Evolutionary conservation across 2,797 vertebrate species (phyloP).

Genomic region (Acropternis orthonyx): DNA sequence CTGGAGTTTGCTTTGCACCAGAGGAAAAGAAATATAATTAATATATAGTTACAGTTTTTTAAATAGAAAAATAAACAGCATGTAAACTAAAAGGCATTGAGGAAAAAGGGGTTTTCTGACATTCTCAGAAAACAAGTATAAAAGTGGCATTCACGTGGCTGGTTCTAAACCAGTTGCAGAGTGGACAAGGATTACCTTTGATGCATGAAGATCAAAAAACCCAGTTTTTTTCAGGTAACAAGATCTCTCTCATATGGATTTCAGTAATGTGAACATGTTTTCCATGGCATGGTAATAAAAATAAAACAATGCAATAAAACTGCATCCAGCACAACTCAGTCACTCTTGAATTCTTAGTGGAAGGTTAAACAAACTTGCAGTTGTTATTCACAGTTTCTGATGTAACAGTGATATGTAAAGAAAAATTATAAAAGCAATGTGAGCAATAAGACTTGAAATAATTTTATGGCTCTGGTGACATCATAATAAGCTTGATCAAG

Average conservation of each 20-base stretch:
- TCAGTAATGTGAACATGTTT: conserved; percentile 60
- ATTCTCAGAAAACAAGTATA: background rate
- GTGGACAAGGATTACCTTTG: conserved; percentile 68
- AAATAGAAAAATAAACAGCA: background rate
- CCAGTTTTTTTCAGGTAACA: conserved; percentile 67
- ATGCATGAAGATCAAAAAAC: conserved; percentile 74
- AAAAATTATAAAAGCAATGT: background rate
- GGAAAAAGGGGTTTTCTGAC: background rate
- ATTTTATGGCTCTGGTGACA: background rate
- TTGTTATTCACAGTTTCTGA: background rate
- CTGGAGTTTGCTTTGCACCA: background rate
- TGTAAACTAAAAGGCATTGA: background rate
- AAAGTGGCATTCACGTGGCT: background rate
- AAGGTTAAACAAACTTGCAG: background rate
- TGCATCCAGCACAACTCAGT: background rate
- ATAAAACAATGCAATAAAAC: conserved; percentile 55
- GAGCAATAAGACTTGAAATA: background rate
- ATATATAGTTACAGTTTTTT: background rate
- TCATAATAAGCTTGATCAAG: background rate
- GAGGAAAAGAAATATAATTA: background rate
- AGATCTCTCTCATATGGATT: conserved; percentile 71
- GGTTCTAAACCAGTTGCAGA: background rate
- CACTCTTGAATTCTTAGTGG: background rate
- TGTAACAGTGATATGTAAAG: background rate
- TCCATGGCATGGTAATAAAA: conserved; percentile 62